A percentile compares a stretch with the other conserved stretches of the same genome.
Evolutionary conservation across 1,140 invertebrate genomes (phyloP).

Genomic region (Pentalonia nigronervosa): DNA sequence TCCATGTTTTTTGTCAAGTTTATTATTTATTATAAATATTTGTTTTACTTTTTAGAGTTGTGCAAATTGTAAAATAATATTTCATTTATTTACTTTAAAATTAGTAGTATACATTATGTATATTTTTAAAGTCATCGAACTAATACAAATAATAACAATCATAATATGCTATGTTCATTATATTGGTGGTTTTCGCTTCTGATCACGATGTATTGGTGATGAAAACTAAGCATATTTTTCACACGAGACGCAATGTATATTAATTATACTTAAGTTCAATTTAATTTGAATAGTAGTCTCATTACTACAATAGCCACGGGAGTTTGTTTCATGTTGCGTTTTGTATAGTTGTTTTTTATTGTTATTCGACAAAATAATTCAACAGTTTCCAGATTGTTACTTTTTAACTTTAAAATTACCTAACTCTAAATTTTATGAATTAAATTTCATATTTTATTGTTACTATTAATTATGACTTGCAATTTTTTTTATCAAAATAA

Average conservation of each 20-base stretch:
- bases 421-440: background rate
- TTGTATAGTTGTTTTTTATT: background rate
- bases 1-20: background rate
- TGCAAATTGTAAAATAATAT: background rate
- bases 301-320: background rate
- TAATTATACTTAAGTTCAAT: background rate
- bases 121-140: constrained; percentile 34
- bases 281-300: background rate
- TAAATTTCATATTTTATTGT: background rate
- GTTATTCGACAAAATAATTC: background rate
- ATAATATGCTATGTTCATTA: constrained; percentile 14
- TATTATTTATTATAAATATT: background rate
- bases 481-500: background rate
- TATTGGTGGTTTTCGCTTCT: background rate
- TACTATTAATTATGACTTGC: background rate
- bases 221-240: background rate
- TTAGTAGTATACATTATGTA: background rate
- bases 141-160: constrained; percentile 12
- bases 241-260: constrained; percentile 24
- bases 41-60: background rate
- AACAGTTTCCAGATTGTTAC: background rate
- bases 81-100: background rate
- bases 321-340: background rate
- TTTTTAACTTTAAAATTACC: background rate
- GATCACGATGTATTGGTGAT: background rate